phyloP scores from a whole-genome alignment of 2,113 vertebrate genomes.

The Corvus cornix region DNA sequence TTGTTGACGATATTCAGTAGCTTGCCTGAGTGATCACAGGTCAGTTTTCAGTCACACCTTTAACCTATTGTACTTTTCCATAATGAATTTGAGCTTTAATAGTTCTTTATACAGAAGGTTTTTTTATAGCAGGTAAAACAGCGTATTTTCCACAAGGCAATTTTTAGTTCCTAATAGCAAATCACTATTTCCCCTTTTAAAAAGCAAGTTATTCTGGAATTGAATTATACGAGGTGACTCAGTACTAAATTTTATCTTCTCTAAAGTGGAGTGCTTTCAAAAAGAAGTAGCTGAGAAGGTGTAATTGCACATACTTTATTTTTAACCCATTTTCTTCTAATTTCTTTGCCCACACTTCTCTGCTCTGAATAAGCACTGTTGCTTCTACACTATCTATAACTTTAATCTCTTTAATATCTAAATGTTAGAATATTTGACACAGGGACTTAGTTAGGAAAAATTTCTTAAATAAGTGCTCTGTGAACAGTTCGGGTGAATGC shows the following conservation, averaged over 20 bases:
- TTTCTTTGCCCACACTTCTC: neutral
- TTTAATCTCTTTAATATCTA: neutral
- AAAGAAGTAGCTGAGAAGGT: neutral
- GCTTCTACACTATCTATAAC: neutral
- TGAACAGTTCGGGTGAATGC: neutral
- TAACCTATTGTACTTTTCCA: neutral
- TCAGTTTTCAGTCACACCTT: neutral
- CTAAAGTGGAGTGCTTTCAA: neutral
- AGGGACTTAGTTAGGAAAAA: neutral
- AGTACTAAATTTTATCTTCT: constrained; percentile 13
- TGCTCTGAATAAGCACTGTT: neutral
- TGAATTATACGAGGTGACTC: constrained; percentile 14
- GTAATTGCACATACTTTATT: neutral
- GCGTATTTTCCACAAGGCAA: neutral
- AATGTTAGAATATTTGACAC: neutral
- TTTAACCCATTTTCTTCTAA: constrained; percentile 16
- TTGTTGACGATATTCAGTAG: neutral
- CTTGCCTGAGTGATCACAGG: neutral
- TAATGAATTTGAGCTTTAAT: neutral
- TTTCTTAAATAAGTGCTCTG: neutral
- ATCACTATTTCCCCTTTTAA: neutral
- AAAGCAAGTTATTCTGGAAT: neutral
- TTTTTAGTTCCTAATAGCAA: neutral
- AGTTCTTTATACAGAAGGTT: neutral
- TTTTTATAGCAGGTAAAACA: neutral